These are phyloP conservation scores for Eupeodes corollae DNA, from an alignment of 1,140 invertebrate genomes.

Conservation along the genomic window DNA sequence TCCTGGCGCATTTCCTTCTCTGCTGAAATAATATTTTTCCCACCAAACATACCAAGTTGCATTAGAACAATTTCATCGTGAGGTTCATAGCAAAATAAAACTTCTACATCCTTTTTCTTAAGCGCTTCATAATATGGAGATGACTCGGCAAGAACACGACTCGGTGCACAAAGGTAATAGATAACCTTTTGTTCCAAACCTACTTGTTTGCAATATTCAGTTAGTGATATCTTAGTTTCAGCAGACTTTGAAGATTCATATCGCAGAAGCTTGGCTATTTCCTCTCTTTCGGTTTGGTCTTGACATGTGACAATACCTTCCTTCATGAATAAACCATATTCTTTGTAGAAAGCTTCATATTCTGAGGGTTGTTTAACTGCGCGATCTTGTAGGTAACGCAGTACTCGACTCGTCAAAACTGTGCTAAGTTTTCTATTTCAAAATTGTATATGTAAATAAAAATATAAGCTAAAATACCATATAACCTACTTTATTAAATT, in stretches of 20 bases:
- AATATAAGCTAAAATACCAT: slow-evolving; percentile 6
- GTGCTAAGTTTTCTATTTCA: slow-evolving; percentile 72
- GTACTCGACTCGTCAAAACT: slow-evolving; percentile 71
- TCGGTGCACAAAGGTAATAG: slow-evolving; percentile 88
- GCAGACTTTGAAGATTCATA: slow-evolving; percentile 82
- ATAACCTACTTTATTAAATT: slow-evolving; percentile 65
- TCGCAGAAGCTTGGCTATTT: slow-evolving; percentile 78
- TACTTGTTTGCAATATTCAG: slow-evolving; percentile 74
- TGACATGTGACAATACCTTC: slow-evolving; percentile 83
- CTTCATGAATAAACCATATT: slow-evolving; percentile 88
- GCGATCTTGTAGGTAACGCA: slow-evolving; percentile 79
- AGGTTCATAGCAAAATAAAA: slow-evolving; percentile 89
- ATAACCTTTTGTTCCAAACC: slow-evolving; percentile 72
- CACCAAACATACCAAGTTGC: slow-evolving; percentile 75
- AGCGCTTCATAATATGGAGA: slow-evolving; percentile 93
- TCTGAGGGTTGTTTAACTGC: slow-evolving; percentile 71
- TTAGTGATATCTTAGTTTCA: slow-evolving; percentile 65
- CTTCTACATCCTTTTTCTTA: slow-evolving; percentile 76
- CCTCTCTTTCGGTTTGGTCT: slow-evolving; percentile 77
- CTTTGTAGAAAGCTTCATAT: slow-evolving; percentile 79
- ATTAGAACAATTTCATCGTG: slow-evolving; percentile 93
- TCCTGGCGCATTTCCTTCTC: slow-evolving; percentile 87
- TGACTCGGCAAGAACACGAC: slow-evolving; percentile 77
- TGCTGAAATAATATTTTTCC: slow-evolving; percentile 70
- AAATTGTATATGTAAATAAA: slow-evolving; percentile 21